These are phyloP conservation scores for Poliocrania exsul DNA, from an alignment of 2,797 vertebrate species.

Conservation along the genomic window DNA sequence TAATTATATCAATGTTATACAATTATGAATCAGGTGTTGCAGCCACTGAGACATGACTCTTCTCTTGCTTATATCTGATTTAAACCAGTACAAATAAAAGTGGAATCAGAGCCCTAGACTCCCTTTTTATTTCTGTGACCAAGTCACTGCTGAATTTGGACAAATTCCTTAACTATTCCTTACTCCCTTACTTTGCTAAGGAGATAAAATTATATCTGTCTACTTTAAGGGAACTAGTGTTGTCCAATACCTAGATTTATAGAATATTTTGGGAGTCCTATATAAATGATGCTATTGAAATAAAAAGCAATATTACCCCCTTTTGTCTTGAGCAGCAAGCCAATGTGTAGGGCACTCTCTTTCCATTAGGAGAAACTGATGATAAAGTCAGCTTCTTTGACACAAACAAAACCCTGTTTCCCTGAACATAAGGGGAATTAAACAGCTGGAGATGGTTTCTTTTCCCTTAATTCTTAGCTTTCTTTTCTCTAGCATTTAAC, in stretches of 20 bases:
- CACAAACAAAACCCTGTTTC: not conserved
- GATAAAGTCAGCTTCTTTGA: not conserved
- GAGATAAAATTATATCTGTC: not conserved
- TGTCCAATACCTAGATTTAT: not conserved
- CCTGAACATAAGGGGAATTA: not conserved
- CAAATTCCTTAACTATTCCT: not conserved
- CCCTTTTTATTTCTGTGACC: not conserved
- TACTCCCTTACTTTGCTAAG: not conserved
- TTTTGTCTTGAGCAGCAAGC: not conserved
- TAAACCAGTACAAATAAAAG: not conserved
- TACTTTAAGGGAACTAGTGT: not conserved
- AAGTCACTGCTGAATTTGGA: not conserved
- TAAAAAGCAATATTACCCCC: not conserved
- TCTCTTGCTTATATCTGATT: not conserved
- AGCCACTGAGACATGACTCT: not conserved
- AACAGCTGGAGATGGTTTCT: constrained; percentile 10
- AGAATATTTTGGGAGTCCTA: not conserved
- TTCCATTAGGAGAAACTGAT: not conserved
- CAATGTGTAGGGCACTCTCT: not conserved
- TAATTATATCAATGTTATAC: not conserved
- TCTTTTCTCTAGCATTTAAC: not conserved
- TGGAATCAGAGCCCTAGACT: not conserved
- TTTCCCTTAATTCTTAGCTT: not conserved
- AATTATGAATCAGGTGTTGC: not conserved
- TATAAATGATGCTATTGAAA: not conserved